Conservation (phyloP, 2,888 invertebrate genomes). For the Chironomus tentans region DNA sequence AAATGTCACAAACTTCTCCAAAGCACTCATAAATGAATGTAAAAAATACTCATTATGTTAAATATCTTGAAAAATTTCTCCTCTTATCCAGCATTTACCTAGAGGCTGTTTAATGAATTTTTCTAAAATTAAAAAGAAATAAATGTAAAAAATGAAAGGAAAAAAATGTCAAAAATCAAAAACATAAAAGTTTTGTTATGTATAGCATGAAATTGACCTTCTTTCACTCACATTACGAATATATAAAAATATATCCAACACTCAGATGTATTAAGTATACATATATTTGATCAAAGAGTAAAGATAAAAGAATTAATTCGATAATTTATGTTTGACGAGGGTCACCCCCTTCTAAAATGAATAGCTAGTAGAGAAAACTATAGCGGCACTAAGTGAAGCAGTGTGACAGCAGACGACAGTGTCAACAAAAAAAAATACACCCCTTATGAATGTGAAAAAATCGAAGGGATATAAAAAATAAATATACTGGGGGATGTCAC, state of each 20-base stretch:
- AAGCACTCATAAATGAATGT: too few species aligned
- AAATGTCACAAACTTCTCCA: too few species aligned
- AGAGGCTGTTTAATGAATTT: too few species aligned
- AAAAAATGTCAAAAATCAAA: neutral
- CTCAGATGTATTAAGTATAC: neutral
- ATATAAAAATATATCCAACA: neutral
- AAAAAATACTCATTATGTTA: too few species aligned
- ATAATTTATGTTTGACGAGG: slow-evolving; percentile 23
- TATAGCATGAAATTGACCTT: neutral
- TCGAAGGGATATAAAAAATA: neutral
- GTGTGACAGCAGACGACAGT: too few species aligned
- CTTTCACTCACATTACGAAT: neutral
- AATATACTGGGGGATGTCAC: neutral
- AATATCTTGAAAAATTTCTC: neutral
- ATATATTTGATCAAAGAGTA: neutral
- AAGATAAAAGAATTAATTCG: slow-evolving; percentile 23
- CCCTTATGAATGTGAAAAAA: neutral
- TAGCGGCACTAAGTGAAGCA: neutral
- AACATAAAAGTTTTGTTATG: neutral
- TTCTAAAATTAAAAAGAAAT: neutral
- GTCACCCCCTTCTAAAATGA: neutral
- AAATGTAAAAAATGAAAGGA: neutral
- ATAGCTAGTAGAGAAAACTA: neutral
- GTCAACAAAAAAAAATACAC: neutral
- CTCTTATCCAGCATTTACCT: neutral